Conservation (phyloP, 2,797 vertebrate genomes). For the Rhinella marina region DNA sequence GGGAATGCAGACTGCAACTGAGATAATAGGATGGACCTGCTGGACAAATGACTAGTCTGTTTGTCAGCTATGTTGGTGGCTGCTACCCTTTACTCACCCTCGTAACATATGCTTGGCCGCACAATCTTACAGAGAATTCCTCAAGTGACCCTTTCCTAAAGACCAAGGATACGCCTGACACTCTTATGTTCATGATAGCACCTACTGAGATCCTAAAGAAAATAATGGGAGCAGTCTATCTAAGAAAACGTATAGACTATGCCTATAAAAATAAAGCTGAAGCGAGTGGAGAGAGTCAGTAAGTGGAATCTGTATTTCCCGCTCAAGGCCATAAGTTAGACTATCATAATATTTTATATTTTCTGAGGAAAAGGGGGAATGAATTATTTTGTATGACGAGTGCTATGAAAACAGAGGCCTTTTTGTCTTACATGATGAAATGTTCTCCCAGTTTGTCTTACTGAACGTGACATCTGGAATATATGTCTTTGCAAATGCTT, state of each 20-base stretch:
- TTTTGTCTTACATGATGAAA: constrained; percentile 20
- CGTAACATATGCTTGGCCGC: constrained; percentile 28
- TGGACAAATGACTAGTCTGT: constrained; percentile 32
- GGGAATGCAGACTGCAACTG: constrained; percentile 52
- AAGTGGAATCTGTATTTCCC: constrained; percentile 3
- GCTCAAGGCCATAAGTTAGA: background rate
- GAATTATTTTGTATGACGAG: background rate
- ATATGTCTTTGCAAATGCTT: constrained; percentile 3
- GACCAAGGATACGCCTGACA: background rate
- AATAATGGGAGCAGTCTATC: constrained; percentile 23
- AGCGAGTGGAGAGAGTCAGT: constrained; percentile 3
- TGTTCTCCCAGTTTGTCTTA: constrained; percentile 25
- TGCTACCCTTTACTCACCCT: background rate
- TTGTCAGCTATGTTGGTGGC: constrained; percentile 45
- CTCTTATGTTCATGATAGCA: constrained; percentile 8
- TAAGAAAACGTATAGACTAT: background rate
- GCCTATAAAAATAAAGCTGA: background rate
- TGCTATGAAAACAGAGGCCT: background rate
- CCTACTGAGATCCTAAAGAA: constrained; percentile 30
- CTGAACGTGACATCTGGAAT: constrained; percentile 33
- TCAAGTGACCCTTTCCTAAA: constrained; percentile 26
- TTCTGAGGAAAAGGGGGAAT: background rate
- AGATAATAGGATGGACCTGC: constrained; percentile 43
- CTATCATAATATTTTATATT: constrained; percentile 33
- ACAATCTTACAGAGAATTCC: constrained; percentile 20